These are phyloP conservation scores for Beroe ovata DNA, from an alignment of 37 sponge, comb jelly and placozoan genomes.

Conservation along the genomic window DNA sequence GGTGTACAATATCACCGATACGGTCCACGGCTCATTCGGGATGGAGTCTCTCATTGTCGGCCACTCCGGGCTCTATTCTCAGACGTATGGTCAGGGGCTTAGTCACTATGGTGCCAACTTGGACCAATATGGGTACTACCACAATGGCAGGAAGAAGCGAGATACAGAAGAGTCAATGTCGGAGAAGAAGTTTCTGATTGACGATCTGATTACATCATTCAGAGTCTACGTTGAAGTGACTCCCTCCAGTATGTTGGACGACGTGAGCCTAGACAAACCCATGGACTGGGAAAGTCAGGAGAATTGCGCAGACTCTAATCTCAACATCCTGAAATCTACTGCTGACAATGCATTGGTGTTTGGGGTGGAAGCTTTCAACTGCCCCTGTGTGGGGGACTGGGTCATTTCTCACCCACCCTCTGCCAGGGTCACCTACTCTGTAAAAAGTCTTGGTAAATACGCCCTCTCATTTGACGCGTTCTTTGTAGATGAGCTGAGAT, in stretches of 20 bases:
- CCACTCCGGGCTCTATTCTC: neutral
- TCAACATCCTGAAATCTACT: neutral
- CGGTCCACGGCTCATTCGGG: constrained; percentile 38
- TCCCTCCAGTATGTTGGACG: neutral
- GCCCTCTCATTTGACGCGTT: constrained; percentile 30
- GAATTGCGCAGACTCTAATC: neutral
- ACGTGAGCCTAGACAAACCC: neutral
- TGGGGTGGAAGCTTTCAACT: neutral
- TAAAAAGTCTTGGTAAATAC: neutral
- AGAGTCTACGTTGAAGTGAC: neutral
- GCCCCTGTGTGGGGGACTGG: constrained; percentile 39
- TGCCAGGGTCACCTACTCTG: constrained; percentile 8
- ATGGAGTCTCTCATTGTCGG: neutral
- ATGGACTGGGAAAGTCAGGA: neutral
- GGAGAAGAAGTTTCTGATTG: constrained; percentile 8
- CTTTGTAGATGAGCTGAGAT: neutral
- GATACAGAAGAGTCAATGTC: neutral
- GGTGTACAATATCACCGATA: constrained; percentile 56
- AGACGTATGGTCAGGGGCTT: neutral
- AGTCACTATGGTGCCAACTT: neutral
- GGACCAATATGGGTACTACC: neutral
- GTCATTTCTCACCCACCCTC: neutral
- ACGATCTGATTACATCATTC: constrained; percentile 9
- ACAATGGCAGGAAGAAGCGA: neutral
- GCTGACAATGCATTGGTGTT: constrained; percentile 11